A percentile compares a stretch with the other conserved stretches of the same genome.
phyloP scores from a whole-genome alignment of 2,888 invertebrate genomes.

The Andrena camellia region DNA sequence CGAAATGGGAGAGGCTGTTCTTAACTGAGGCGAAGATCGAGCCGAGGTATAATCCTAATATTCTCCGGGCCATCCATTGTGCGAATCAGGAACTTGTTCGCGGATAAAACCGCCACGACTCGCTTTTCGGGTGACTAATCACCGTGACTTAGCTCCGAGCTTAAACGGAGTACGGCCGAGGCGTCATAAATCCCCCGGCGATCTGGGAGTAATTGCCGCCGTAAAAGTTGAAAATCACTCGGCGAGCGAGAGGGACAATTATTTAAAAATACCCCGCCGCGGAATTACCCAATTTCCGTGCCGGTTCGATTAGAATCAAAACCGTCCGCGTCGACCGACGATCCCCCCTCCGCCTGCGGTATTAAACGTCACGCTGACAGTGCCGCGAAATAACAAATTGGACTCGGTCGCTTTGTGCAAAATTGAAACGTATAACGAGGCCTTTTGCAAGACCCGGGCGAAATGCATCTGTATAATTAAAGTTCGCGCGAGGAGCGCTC shows the following conservation, averaged over 20 bases:
- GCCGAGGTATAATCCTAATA: slow-evolving; percentile 60
- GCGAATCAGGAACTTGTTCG: slow-evolving; percentile 59
- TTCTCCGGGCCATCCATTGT: slow-evolving; percentile 62
- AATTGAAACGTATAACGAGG: background rate
- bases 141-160: slow-evolving; percentile 59
- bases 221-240: slow-evolving; percentile 45
- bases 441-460: background rate
- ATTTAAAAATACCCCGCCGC: slow-evolving; percentile 2
- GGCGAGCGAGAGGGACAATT: background rate
- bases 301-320: background rate
- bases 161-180: slow-evolving; percentile 49
- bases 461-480: slow-evolving; percentile 36
- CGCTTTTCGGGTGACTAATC: slow-evolving; percentile 64
- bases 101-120: slow-evolving; percentile 62
- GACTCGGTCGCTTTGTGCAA: slow-evolving; percentile 2
- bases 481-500: slow-evolving; percentile 7
- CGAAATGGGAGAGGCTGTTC: slow-evolving; percentile 26
- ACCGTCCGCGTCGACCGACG: background rate
- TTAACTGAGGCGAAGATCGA: slow-evolving; percentile 45
- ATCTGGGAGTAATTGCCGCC: slow-evolving; percentile 37
- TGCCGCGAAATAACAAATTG: slow-evolving; percentile 15
- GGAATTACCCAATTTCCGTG: background rate
- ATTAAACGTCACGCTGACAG: background rate
- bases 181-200: slow-evolving; percentile 54
- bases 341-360: background rate